phyloP scores from a whole-genome alignment of 2,888 invertebrate genomes.

The Caradrina clavipalpis region DNA sequence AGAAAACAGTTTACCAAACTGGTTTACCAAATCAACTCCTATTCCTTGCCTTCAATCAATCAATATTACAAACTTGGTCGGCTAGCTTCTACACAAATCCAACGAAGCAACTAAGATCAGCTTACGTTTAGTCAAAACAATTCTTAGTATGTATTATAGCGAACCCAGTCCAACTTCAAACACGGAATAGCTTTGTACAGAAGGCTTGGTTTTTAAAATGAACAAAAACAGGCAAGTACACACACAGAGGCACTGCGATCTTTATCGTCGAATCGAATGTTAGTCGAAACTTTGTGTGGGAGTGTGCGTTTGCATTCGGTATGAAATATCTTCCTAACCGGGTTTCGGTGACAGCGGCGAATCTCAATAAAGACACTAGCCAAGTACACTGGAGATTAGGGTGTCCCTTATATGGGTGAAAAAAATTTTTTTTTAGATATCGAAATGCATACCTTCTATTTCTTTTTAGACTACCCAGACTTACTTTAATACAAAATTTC shows the following conservation, averaged over 20 bases:
- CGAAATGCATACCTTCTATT: no score
- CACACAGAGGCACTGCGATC: background rate
- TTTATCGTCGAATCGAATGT: background rate
- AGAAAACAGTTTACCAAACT: background rate
- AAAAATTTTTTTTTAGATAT: no score
- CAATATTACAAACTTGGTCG: conserved; percentile 24
- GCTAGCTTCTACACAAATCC: conserved; percentile 22
- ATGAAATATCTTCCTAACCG: no score
- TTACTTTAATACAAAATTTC: no score
- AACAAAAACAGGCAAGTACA: background rate
- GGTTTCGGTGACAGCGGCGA: no score
- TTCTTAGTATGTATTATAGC: conserved; percentile 40
- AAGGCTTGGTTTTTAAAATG: background rate
- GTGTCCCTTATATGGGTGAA: no score
- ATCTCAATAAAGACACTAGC: no score
- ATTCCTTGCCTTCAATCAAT: conserved; percentile 22
- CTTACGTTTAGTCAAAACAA: conserved; percentile 48
- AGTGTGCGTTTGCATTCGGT: no score
- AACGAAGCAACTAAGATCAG: conserved; percentile 37
- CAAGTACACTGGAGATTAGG: no score
- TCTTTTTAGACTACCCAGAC: no score
- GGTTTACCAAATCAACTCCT: conserved; percentile 1
- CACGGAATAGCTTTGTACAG: conserved; percentile 8
- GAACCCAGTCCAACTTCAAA: conserved; percentile 31
- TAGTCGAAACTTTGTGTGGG: no score